Evolutionary conservation across 2,113 vertebrate species (phyloP).

Genomic region (Strigops habroptila): DNA sequence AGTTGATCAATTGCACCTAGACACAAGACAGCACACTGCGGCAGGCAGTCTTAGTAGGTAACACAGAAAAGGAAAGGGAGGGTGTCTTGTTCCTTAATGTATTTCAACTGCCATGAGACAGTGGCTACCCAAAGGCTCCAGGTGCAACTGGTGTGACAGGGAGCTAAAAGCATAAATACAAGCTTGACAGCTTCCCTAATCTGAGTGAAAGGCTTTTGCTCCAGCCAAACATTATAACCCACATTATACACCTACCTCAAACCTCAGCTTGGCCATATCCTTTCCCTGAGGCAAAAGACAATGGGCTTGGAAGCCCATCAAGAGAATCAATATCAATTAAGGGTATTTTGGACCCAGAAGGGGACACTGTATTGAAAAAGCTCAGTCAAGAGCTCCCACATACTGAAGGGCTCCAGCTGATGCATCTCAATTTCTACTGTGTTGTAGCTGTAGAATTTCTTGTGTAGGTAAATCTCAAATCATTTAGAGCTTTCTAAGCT

Average conservation of each 20-base stretch:
- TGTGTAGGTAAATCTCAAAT: background rate
- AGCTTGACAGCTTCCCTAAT: background rate
- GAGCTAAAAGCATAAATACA: background rate
- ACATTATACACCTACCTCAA: background rate
- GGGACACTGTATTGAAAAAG: background rate
- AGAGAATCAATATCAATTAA: constrained; percentile 41
- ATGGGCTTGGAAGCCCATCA: background rate
- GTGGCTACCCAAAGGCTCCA: background rate
- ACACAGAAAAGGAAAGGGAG: background rate
- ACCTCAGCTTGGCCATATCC: background rate
- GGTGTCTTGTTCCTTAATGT: background rate
- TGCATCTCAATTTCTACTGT: background rate
- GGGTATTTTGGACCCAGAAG: constrained; percentile 16
- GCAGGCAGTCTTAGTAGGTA: background rate
- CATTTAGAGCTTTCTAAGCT: background rate
- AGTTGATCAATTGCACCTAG: background rate
- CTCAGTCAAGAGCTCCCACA: background rate
- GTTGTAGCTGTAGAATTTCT: background rate
- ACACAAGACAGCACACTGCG: rapidly evolving
- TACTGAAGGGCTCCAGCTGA: background rate
- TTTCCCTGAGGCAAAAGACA: constrained; percentile 18
- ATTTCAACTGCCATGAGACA: background rate
- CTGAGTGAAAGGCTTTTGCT: background rate
- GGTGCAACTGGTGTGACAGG: background rate
- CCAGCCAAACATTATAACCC: background rate